Evolutionary conservation across 1,140 invertebrate species (phyloP).

Genomic region (Cotesia glomerata): DNA sequence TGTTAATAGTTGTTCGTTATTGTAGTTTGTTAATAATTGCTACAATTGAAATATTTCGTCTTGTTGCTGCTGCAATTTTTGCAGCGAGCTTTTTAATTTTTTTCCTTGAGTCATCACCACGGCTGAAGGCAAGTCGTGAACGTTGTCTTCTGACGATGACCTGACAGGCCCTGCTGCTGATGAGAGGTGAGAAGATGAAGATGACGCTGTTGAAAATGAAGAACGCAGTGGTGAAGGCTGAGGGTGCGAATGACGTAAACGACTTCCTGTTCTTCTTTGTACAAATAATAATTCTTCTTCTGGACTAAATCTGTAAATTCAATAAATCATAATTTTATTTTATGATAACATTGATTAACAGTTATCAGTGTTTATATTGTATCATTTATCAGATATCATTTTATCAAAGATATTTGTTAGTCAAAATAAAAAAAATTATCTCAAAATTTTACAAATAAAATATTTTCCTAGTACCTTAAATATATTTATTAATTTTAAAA

Average conservation of each 20-base stretch:
- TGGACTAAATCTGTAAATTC: slow-evolving; percentile 62
- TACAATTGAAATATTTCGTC: slow-evolving; percentile 92
- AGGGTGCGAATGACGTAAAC: slow-evolving; percentile 65
- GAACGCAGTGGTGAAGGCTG: slow-evolving; percentile 50
- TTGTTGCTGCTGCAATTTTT: slow-evolving; percentile 81
- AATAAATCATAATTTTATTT: not conserved
- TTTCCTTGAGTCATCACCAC: slow-evolving; percentile 79
- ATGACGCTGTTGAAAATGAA: slow-evolving; percentile 34
- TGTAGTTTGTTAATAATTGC: slow-evolving; percentile 55
- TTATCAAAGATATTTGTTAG: too few relatives aligned
- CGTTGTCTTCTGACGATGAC: slow-evolving; percentile 53
- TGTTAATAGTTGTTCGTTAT: not conserved
- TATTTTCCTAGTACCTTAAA: too few relatives aligned
- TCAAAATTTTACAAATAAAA: too few relatives aligned
- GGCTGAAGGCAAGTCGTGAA: slow-evolving; percentile 63
- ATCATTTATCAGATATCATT: too few relatives aligned
- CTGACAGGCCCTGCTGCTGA: slow-evolving; percentile 45
- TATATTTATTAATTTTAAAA: too few relatives aligned
- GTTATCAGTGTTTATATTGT: too few relatives aligned
- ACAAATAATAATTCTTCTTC: slow-evolving; percentile 64
- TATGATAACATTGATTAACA: not conserved
- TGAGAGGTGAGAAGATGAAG: too few relatives aligned
- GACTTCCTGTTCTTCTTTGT: slow-evolving; percentile 61
- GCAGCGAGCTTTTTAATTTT: slow-evolving; percentile 77
- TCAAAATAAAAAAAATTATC: too few relatives aligned